A percentile compares a stretch with the other conserved stretches of the same genome.
phyloP scores from a whole-genome alignment of 2,113 vertebrate genomes.

The Macaca nemestrina region DNA sequence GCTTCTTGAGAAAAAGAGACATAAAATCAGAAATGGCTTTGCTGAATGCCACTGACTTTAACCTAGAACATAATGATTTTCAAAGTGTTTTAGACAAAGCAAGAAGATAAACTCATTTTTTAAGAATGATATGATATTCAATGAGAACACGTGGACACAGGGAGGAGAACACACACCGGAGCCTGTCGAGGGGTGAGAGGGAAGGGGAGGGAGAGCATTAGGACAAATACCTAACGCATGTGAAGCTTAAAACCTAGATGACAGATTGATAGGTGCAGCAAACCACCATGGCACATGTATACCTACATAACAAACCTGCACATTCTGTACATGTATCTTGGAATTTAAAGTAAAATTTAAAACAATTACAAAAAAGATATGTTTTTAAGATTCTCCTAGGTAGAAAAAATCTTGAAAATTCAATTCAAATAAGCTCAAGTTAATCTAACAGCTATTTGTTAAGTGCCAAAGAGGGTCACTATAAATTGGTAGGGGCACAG shows the following conservation, averaged over 20 bases:
- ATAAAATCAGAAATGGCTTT: not conserved
- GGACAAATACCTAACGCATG: no score
- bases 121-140: not conserved
- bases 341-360: no score
- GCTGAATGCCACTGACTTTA: not conserved
- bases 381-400: not conserved
- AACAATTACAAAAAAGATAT: not conserved
- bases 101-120: not conserved
- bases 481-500: fast-evolving
- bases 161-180: no score
- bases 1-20: not conserved
- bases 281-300: no score
- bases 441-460: not conserved
- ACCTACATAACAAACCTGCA: no score
- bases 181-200: no score
- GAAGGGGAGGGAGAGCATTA: no score
- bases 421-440: not conserved
- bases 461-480: not conserved
- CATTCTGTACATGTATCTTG: no score
- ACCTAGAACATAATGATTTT: slow-evolving; percentile 9
- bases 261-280: no score
- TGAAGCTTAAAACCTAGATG: no score
- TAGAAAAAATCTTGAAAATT: slow-evolving; percentile 14
- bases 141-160: no score
- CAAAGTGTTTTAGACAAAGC: not conserved